Base-by-base conservation (phyloP, 2,113 vertebrate genomes). In the Acrocephalus arundinaceus region DNA sequence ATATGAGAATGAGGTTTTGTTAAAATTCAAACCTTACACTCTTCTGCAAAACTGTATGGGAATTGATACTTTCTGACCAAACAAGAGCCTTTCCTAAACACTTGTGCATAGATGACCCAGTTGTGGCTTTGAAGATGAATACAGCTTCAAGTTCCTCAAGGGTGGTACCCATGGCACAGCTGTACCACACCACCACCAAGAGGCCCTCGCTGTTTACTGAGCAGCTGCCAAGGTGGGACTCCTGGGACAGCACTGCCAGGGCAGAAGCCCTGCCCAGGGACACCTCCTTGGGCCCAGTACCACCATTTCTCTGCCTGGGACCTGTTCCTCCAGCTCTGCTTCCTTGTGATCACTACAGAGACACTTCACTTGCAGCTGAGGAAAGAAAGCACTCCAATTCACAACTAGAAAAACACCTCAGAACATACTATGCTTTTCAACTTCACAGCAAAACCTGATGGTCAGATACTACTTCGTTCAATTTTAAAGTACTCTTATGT, bases 121-220 rank as follows among this genome's bases (percentile, higher is more conserved):
- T 59, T 30, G 80, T 16, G 80, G 73, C 52, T 89, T 89, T 95
- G 89, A 51, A 58, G 70, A 84, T 87, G 89, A 91, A 30, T 2
- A 48, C 23, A 79, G 54, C 35, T 59, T 23, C 7, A 14, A 10
- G 54, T 13, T 79, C 71, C 89, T n/a, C 68, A 68, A 8, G 33
- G 41, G 76, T 54, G 55, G 72, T 55, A 86, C 37, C 37, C 2
- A 1, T 5, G 49, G 45, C 71, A 52, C 62, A 43, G 21, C 28
- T 3, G 9, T 11, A 24, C 9, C 57, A 13, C 35, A 9, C 7
- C 37, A 18, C 7, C 3, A 0, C 2, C 5, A n/a, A 0, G 28
- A 33, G 82, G 51, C 11, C n/a, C 37, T 13, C 4, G 31, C 31
- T 45, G 43, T 24, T 2, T 52, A 52, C 39, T 16, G 23, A 46